These are phyloP conservation scores for Pleuronectes platessa DNA, from an alignment of 2,113 vertebrate species.

Conservation along the genomic window DNA sequence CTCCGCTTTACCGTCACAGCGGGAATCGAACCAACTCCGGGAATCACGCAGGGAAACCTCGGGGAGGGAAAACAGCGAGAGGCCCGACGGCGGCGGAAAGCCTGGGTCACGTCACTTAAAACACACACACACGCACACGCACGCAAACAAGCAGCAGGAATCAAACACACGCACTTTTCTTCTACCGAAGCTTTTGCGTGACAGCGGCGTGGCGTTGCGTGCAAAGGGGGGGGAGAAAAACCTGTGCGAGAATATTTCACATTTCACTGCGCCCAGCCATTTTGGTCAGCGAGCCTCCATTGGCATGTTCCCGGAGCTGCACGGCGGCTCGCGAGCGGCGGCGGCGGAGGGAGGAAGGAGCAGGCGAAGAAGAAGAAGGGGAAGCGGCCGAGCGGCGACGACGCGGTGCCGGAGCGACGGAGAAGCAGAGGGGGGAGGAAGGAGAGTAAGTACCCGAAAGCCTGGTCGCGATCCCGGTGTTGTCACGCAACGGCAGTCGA, in stretches of 20 bases:
- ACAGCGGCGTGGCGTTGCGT: slow-evolving; percentile 15
- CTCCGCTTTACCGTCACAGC: not conserved
- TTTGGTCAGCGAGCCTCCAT: slow-evolving; percentile 79
- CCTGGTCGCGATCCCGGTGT: slow-evolving; percentile 74
- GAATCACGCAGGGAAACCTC: slow-evolving; percentile 50
- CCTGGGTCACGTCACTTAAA: slow-evolving; percentile 8
- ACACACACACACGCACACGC: too few relatives aligned
- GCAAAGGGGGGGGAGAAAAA: slow-evolving; percentile 21
- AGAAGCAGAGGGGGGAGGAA: not conserved
- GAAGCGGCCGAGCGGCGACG: not conserved
- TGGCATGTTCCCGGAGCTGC: slow-evolving; percentile 73
- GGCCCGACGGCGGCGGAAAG: slow-evolving; percentile 49
- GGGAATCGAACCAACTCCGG: not conserved
- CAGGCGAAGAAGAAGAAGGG: slow-evolving; percentile 13
- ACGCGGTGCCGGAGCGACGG: not conserved
- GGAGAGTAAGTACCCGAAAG: slow-evolving; percentile 68
- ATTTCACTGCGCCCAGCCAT: slow-evolving; percentile 83
- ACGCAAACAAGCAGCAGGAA: not conserved
- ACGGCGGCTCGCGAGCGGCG: slow-evolving; percentile 37
- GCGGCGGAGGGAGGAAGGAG: slow-evolving; percentile 12
- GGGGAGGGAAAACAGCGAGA: not conserved
- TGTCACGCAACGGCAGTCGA: slow-evolving; percentile 81
- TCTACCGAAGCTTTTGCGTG: not conserved
- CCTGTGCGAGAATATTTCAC: slow-evolving; percentile 73
- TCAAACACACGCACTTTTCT: slow-evolving; percentile 25